Evolutionary conservation across 2,888 invertebrate species (phyloP), one percentile per base, ranked within the genome.

Genomic region (Andrena minutula): DNA sequence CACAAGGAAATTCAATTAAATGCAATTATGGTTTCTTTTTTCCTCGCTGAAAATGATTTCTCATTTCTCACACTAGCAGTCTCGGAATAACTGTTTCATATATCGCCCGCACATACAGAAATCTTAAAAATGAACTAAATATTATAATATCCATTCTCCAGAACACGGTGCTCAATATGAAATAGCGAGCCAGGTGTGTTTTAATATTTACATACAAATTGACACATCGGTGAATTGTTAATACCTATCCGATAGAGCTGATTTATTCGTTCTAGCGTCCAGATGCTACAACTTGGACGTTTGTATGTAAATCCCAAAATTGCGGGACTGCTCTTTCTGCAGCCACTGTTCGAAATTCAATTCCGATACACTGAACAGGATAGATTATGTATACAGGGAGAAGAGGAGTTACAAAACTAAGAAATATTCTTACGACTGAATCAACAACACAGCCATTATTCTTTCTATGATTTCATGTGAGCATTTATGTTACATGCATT

Each of bases 301-400:
- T 61, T 61, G 30, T 8, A 61, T 61, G 60, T n/a, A 61, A 61
- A 61, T 61, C 30, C 30, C n/a, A 30, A 61, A 61, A 32, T 12
- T 56, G 23, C 56, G 23, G 56, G 4, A 26, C 4, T 10, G 10
- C 23, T 56, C 23, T 30, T 61, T 61, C 60, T 8, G 32, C 7
- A 7, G 30, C 30, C n/a, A 30, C 26, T 61, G 7, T 8, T 61
- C 60, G 32, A 10, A 30, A 61, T 16, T 32, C n/a, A 61, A 61
- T 60, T 53, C n/a, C 56, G 23, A 41, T 75, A 61, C 51, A 41
- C 53, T 23, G 30, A 60, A 60, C 16, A 30, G 30, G 23, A 90
- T 56, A 3, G 23, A 56, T 56, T 41, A 41, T 41, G 41, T 41
- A 41, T 16, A 16, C 41, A 41, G 41, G 16, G 41, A 41, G 16